These are phyloP conservation scores for Chaunax sp. DNA, from an alignment of 2,797 vertebrate genomes.

Conservation along the genomic window DNA sequence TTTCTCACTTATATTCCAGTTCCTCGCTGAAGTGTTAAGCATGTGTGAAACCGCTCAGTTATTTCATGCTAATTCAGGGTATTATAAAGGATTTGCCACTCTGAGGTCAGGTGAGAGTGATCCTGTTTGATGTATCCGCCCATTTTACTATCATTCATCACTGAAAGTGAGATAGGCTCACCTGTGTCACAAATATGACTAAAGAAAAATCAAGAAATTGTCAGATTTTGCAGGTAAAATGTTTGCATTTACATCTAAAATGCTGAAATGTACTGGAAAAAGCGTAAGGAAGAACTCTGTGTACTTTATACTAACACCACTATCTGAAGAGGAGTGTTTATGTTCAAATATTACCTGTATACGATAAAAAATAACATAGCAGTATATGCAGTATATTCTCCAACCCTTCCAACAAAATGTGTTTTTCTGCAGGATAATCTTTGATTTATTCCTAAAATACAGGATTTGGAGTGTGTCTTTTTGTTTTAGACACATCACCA, in stretches of 20 bases:
- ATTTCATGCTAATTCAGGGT: slow-evolving; percentile 25
- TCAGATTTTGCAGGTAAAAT: not conserved
- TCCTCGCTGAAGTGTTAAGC: slow-evolving; percentile 21
- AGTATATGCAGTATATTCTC: not conserved
- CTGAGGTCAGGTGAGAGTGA: not conserved
- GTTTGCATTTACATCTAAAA: not conserved
- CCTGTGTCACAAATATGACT: not conserved
- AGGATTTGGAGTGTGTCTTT: not conserved
- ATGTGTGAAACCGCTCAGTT: slow-evolving; percentile 24
- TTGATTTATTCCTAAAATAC: not conserved
- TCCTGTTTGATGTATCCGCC: not conserved
- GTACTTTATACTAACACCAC: too few relatives aligned
- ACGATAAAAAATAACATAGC: not conserved
- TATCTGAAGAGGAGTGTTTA: too few relatives aligned
- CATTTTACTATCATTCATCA: not conserved
- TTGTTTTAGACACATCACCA: not conserved
- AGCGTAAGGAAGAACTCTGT: too few relatives aligned
- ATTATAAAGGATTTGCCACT: slow-evolving; percentile 5
- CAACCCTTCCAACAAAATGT: not conserved
- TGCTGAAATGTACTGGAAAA: too few relatives aligned
- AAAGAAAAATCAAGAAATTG: not conserved
- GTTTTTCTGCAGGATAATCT: not conserved
- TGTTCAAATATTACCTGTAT: too few relatives aligned
- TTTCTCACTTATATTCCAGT: slow-evolving; percentile 34
- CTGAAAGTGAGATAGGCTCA: not conserved